A percentile compares a stretch with the other conserved stretches of the same genome.
phyloP scores from a whole-genome alignment of 2,888 invertebrate species.

The Ganaspis brasiliensis region DNA sequence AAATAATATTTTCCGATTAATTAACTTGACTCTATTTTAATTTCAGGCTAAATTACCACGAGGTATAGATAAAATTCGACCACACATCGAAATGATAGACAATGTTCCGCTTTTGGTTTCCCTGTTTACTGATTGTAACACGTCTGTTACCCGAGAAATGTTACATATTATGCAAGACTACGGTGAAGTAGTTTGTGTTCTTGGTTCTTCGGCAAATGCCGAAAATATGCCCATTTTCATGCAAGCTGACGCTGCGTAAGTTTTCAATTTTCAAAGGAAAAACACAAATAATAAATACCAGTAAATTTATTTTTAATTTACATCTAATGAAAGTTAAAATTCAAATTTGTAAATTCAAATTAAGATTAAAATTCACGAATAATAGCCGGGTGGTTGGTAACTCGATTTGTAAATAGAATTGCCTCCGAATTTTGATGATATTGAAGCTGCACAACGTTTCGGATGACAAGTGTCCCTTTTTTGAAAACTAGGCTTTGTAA shows the following conservation, averaged over 20 bases:
- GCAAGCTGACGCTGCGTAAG: constrained; percentile 94
- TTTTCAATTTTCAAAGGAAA: constrained; percentile 47
- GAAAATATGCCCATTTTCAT: constrained; percentile 96
- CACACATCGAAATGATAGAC: constrained; percentile 96
- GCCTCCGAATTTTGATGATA: constrained; percentile 59
- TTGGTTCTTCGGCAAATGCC: constrained; percentile 95
- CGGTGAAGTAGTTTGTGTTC: constrained; percentile 96
- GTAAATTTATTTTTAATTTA: background rate
- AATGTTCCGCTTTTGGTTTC: constrained; percentile 98
- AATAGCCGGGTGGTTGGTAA: constrained; percentile 61
- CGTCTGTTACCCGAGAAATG: constrained; percentile 96
- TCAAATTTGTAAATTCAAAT: background rate
- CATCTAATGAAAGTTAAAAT: too few species aligned
- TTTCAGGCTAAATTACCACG: constrained; percentile 94
- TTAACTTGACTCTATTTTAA: background rate
- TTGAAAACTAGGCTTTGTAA: constrained; percentile 38
- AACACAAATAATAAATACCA: background rate
- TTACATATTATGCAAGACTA: constrained; percentile 97
- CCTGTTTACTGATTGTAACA: constrained; percentile 98
- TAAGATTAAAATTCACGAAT: constrained; percentile 49
- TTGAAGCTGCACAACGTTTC: constrained; percentile 2
- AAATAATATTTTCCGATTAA: background rate
- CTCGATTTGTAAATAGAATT: constrained; percentile 64
- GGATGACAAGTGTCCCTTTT: constrained; percentile 49
- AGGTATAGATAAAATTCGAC: constrained; percentile 97